Percentiles rank a stretch among this genome's conserved stretches.
phyloP scores from a whole-genome alignment of 2,113 vertebrate species.

The Dromiciops gliroides region DNA sequence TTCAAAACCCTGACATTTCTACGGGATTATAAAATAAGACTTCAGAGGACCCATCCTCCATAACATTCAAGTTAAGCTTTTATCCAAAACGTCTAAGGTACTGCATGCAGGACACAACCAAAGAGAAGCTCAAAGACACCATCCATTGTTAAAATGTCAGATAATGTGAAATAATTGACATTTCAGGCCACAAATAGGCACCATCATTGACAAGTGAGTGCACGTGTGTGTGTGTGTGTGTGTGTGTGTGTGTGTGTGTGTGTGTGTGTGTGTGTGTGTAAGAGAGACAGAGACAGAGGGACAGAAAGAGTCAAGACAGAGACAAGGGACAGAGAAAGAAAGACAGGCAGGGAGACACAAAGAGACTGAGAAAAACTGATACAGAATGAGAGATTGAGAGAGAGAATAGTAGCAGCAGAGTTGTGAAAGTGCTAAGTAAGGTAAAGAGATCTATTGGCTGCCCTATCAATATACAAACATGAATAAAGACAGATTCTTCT shows the following conservation, averaged over 20 bases:
- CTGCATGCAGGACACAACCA: conserved; percentile 2
- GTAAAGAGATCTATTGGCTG: background rate
- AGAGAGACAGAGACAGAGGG: background rate
- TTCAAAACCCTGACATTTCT: background rate
- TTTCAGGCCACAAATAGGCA: background rate
- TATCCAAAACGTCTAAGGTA: background rate
- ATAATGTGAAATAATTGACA: background rate
- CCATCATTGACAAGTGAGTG: conserved; percentile 14
- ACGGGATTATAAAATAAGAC: background rate
- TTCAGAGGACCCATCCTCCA: background rate
- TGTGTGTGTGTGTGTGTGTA: too few relatives aligned
- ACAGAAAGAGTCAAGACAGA: background rate
- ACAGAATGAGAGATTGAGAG: background rate
- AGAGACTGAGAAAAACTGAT: background rate
- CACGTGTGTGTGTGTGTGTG: background rate
- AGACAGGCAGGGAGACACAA: too few relatives aligned
- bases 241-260: background rate
- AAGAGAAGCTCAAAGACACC: conserved; percentile 7
- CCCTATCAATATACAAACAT: accelerated
- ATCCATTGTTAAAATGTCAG: background rate
- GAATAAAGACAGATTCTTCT: background rate
- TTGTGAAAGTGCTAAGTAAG: background rate
- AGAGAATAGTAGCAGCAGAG: background rate
- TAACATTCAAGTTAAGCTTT: background rate
- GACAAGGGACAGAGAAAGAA: background rate